These are phyloP conservation scores for Manduca sexta DNA, from an alignment of 1,140 invertebrate genomes.

Conservation along the genomic window DNA sequence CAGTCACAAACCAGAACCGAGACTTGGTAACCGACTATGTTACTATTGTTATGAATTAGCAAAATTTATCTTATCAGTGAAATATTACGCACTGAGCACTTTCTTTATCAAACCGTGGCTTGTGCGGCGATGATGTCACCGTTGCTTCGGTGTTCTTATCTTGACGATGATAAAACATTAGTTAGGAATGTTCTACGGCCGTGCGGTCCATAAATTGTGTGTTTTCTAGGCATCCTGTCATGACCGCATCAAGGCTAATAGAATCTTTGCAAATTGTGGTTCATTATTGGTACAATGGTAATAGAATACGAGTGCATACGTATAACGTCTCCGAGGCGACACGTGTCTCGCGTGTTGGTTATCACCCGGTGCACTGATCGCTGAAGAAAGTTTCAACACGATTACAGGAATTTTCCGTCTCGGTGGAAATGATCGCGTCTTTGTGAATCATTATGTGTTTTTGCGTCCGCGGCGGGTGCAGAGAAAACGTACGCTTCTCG, in stretches of 20 bases:
- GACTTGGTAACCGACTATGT: conserved; percentile 12
- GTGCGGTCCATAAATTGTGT: conserved; percentile 16
- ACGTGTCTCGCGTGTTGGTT: conserved; percentile 45
- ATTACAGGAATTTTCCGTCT: conserved; percentile 70
- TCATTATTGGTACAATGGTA: conserved; percentile 18
- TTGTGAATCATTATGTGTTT: conserved; percentile 57
- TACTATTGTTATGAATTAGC: conserved; percentile 34
- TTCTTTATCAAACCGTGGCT: conserved; percentile 53
- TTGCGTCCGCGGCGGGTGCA: conserved; percentile 27
- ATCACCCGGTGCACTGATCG: conserved; percentile 31
- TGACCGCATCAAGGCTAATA: background rate
- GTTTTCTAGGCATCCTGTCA: conserved; percentile 12
- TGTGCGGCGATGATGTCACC: conserved; percentile 59
- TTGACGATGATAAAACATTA: conserved; percentile 53
- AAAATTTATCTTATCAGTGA: conserved; percentile 49
- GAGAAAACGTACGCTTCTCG: conserved; percentile 46
- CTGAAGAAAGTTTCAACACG: conserved; percentile 59
- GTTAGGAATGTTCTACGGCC: conserved; percentile 49
- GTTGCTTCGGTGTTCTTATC: conserved; percentile 59
- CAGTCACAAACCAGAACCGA: conserved; percentile 9
- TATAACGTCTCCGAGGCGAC: conserved; percentile 20
- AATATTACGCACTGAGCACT: conserved; percentile 55
- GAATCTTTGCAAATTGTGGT: background rate
- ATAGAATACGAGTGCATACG: conserved; percentile 21
- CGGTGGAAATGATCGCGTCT: conserved; percentile 61